Percentiles rank a stretch among this genome's conserved stretches.
Evolutionary conservation across 1,140 invertebrate genomes (phyloP).

Genomic region (Hyles euphorbiae): DNA sequence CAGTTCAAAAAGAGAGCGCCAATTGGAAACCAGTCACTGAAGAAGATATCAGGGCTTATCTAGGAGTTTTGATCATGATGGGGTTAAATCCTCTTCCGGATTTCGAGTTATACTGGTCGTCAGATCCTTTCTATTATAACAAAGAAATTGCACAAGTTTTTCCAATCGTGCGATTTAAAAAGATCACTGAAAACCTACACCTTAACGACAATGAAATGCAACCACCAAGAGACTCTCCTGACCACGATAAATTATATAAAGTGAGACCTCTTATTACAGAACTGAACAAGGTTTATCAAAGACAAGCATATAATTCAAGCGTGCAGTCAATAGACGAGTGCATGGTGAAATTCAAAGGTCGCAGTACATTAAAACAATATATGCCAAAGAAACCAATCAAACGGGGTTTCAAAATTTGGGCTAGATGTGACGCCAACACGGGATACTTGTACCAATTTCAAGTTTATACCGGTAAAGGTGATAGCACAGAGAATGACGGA

Average conservation of each 20-base stretch:
- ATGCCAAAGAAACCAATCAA: constrained; percentile 35
- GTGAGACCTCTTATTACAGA: constrained; percentile 26
- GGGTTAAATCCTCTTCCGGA: constrained; percentile 33
- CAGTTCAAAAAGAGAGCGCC: constrained; percentile 18
- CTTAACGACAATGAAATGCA: constrained; percentile 26
- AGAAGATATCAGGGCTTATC: constrained; percentile 30
- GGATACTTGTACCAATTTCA: constrained; percentile 28
- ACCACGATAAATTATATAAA: constrained; percentile 21
- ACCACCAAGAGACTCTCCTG: constrained; percentile 22
- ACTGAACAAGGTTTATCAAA: constrained; percentile 30
- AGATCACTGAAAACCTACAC: constrained; percentile 30
- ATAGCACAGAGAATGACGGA: constrained; percentile 22
- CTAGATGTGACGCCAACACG: constrained; percentile 19
- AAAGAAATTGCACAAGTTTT: constrained; percentile 24
- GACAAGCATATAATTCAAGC: constrained; percentile 18
- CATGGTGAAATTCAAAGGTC: constrained; percentile 45
- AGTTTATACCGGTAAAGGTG: constrained; percentile 24
- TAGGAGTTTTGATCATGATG: constrained; percentile 34
- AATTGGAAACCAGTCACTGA: constrained; percentile 16
- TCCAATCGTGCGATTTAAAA: constrained; percentile 27
- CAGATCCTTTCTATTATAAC: constrained; percentile 32
- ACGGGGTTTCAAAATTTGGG: constrained; percentile 32
- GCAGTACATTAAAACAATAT: constrained; percentile 35
- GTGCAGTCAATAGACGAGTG: constrained; percentile 13
- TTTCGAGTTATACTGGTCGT: constrained; percentile 32